Evolutionary conservation across 2,113 vertebrate genomes (phyloP).

Genomic region (Verasper variegatus): DNA sequence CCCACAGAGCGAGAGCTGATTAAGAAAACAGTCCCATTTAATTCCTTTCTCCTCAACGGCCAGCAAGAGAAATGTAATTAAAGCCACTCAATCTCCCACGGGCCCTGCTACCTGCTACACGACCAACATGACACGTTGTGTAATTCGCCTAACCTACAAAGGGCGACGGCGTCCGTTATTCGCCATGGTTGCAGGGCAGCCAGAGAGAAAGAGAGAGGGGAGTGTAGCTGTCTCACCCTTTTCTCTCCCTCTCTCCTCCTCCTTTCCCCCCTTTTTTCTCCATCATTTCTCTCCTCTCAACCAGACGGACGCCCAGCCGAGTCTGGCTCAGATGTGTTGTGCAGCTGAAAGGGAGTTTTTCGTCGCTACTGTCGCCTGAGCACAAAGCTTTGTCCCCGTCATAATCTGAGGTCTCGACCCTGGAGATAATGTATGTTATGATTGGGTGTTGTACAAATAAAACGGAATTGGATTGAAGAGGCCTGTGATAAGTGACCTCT

Average conservation of each 20-base stretch:
- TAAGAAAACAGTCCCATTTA: slow-evolving; percentile 83
- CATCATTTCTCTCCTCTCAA: neutral
- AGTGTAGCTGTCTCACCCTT: neutral
- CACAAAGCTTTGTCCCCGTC: neutral
- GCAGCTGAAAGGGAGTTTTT: neutral
- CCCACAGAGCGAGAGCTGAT: slow-evolving; percentile 79
- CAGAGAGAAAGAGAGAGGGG: slow-evolving; percentile 28
- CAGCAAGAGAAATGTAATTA: slow-evolving; percentile 83
- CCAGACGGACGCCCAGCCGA: neutral
- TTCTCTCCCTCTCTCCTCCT: neutral
- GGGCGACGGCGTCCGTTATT: slow-evolving; percentile 53
- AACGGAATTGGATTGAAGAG: neutral
- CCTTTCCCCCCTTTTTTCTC: neutral
- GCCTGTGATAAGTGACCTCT: slow-evolving; percentile 45
- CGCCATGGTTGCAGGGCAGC: slow-evolving; percentile 45
- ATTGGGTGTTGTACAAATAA: neutral
- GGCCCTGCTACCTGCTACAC: slow-evolving; percentile 77
- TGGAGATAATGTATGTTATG: neutral
- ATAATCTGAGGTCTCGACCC: neutral
- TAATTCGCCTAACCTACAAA: slow-evolving; percentile 78
- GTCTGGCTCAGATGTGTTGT: neutral
- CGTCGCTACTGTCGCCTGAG: neutral
- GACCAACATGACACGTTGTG: slow-evolving; percentile 77
- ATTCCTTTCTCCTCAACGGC: slow-evolving; percentile 81
- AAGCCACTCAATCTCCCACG: slow-evolving; percentile 79